Percentiles rank a stretch among this genome's conserved stretches.
phyloP scores from a whole-genome alignment of 2,113 vertebrate species.

The Centrocercus urophasianus region DNA sequence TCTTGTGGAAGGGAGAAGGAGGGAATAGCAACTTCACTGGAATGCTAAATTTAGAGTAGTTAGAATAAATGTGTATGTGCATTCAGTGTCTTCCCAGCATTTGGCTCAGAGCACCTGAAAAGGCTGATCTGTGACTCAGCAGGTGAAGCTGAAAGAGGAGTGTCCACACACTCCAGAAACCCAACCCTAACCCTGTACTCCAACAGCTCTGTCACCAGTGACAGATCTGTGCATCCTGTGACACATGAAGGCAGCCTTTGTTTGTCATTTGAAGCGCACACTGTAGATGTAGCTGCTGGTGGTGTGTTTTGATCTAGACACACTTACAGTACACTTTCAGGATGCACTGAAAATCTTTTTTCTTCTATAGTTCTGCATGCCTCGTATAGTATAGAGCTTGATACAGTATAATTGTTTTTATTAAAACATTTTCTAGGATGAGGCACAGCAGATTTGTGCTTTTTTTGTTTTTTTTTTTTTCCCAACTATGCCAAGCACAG shows the following conservation, averaged over 20 bases:
- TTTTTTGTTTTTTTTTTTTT: too few relatives aligned
- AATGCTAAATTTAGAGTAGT: not conserved
- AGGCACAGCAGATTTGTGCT: not conserved
- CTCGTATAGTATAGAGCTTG: not conserved
- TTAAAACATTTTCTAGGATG: not conserved
- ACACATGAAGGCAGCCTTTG: not conserved
- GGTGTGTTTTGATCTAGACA: not conserved
- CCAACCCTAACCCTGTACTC: not conserved
- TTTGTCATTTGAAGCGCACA: not conserved
- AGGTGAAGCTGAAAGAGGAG: not conserved
- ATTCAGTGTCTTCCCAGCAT: not conserved
- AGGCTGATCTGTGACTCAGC: not conserved
- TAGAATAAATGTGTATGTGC: not conserved
- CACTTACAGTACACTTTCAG: not conserved
- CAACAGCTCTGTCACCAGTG: not conserved
- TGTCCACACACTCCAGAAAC: not conserved
- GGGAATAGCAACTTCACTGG: not conserved
- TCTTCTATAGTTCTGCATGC: not conserved
- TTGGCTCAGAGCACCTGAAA: not conserved
- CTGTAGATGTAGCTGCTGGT: fast-evolving
- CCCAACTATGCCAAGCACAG: not conserved
- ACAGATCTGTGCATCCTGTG: not conserved
- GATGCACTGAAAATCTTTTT: not conserved
- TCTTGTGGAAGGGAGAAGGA: not conserved
- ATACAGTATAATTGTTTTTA: not conserved